Evolutionary conservation across 53 echinoderm and acorn worm species (phyloP), one percentile per base, ranked within the genome.

Genomic region (Actinopyga echinites): DNA sequence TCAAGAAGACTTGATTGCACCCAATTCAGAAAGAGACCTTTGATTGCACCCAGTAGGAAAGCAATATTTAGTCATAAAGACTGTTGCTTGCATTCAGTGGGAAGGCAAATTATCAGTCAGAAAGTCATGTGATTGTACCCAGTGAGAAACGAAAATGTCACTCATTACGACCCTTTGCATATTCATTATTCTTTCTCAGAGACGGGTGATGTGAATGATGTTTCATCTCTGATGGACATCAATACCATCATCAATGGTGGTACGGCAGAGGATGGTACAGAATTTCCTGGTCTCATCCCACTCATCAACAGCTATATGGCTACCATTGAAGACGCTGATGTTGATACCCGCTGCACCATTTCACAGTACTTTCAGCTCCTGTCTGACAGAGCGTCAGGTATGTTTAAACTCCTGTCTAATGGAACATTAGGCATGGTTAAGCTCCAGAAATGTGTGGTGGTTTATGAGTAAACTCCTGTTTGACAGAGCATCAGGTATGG

Each of bases 241-340:
- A 74, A 96, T 80, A 96, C 96, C 22, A 96, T 96, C 68, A 86
- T 96, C 84, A 93, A 96, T 53, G 93, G 96, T 9, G 96, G 96
- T 13, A 80, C 86, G 9, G 56, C 89, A 20, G 91, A 83, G 3
- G 93, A 86, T 0, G 71, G 83, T 35, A 82, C 68, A 11, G 88
- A 91, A 8, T 96, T 96, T 74, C 93, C 93, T 1, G 96, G 96
- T 22, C 82, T 96, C 3, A 65, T 93, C 0, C 96, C 96, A 0
- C 90, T 96, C 64, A 85, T 96, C 56, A 90, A 89, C 44, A 89
- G 89, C 69, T 96, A 96, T 63, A 66, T 96, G 20, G 80, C 82
- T 29, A 91, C 96, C 3, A 78, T 89, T 7, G 95, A 95, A 53
- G 87, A 79, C 12, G 87, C 91, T 0, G 96, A 96, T 64, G 88